Evolutionary conservation across 2,888 invertebrate genomes (phyloP).

Genomic region (Megaustenia siamemsis): DNA sequence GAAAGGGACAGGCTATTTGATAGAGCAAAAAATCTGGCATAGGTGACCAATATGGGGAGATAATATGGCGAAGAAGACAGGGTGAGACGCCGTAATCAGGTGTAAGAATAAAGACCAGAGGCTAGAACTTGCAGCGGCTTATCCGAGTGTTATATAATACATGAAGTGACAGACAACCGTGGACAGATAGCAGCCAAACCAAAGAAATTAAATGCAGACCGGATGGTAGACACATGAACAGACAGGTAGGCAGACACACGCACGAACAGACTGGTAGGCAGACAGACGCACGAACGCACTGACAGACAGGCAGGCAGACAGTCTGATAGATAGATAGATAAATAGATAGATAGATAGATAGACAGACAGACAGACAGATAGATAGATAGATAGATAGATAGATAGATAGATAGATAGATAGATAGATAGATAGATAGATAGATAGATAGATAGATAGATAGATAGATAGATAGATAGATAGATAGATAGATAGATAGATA

Average conservation of each 20-base stretch:
- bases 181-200: too few species aligned
- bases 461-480: not conserved
- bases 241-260: not conserved
- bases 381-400: too few species aligned
- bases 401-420: not conserved
- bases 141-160: too few species aligned
- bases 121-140: too few species aligned
- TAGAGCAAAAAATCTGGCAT: too few species aligned
- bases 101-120: too few species aligned
- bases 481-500: constrained; percentile 2
- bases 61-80: too few species aligned
- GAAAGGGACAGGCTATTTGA: too few species aligned
- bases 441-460: not conserved
- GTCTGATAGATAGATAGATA: not conserved
- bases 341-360: not conserved
- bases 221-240: not conserved
- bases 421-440: not conserved
- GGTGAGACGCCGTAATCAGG: too few species aligned
- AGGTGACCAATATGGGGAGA: too few species aligned
- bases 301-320: not conserved
- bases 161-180: too few species aligned
- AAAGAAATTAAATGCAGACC: not conserved
- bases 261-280: not conserved
- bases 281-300: not conserved
- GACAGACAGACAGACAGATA: not conserved